phyloP scores from a whole-genome alignment of 1,140 invertebrate genomes.

The Drosophila ogumai region DNA sequence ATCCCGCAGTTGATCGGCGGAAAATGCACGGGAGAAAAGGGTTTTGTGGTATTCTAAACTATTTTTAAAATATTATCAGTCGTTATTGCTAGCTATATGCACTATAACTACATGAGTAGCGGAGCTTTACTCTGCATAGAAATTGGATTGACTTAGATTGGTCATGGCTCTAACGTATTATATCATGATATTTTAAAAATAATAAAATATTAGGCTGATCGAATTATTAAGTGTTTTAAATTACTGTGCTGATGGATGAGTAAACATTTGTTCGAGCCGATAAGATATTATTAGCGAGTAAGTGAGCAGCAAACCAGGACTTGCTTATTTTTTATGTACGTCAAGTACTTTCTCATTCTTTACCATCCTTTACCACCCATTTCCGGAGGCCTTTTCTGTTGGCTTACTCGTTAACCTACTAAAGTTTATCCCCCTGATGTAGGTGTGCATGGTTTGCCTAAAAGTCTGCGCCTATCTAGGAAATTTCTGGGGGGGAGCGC shows the following conservation, averaged over 20 bases:
- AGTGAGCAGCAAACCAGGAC: conserved; percentile 29
- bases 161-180: not conserved
- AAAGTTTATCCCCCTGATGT: not conserved
- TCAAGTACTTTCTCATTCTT: conserved; percentile 1
- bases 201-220: too few species aligned
- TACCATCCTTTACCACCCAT: conserved; percentile 1
- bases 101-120: too few species aligned
- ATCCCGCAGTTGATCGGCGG: conserved; percentile 14
- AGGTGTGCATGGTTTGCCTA: conserved; percentile 20
- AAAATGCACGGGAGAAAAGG: conserved; percentile 5
- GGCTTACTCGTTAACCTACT: conserved; percentile 10
- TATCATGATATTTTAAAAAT: not conserved
- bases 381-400: not conserved
- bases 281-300: conserved; percentile 70
- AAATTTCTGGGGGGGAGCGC: conserved; percentile 31
- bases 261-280: conserved; percentile 47
- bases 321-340: not conserved
- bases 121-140: not conserved
- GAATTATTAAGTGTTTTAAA: conserved; percentile 1
- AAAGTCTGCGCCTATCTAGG: conserved; percentile 66
- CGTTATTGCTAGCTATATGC: too few species aligned
- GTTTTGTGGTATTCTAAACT: not conserved
- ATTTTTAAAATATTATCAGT: not conserved
- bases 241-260: conserved; percentile 20
- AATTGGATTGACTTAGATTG: not conserved